These are phyloP conservation scores for Lottia gigantea DNA, from an alignment of 2,888 invertebrate genomes.

Conservation along the genomic window DNA sequence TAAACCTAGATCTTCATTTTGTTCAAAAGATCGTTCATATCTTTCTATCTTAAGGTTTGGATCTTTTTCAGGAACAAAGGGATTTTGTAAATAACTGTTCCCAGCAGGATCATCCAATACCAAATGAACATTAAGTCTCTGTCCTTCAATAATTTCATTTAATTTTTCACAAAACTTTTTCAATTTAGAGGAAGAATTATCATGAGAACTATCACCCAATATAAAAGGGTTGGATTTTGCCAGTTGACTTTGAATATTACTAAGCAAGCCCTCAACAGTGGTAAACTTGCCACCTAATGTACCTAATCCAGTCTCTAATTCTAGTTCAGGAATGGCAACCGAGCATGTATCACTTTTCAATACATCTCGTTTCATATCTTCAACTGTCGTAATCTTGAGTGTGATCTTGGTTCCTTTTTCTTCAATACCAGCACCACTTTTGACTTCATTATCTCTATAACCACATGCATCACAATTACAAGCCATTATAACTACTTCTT, in stretches of 20 bases:
- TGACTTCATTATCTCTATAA: conserved; percentile 93
- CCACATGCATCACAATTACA: conserved; percentile 92
- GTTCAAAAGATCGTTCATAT: conserved; percentile 87
- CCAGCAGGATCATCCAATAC: conserved; percentile 96
- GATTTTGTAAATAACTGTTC: conserved; percentile 88
- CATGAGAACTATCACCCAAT: conserved; percentile 76
- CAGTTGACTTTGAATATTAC: conserved; percentile 77
- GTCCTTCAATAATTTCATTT: conserved; percentile 76
- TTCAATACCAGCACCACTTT: conserved; percentile 91
- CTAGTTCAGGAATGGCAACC: conserved; percentile 86
- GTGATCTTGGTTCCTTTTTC: conserved; percentile 82
- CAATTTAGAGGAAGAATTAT: conserved; percentile 69
- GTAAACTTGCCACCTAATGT: conserved; percentile 93
- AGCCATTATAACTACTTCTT: conserved; percentile 96
- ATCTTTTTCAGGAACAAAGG: conserved; percentile 73
- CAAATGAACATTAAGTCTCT: conserved; percentile 76
- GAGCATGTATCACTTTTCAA: conserved; percentile 88
- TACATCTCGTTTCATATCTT: conserved; percentile 92
- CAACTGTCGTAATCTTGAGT: conserved; percentile 76
- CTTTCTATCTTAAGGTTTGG: conserved; percentile 77
- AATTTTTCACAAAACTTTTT: conserved; percentile 76
- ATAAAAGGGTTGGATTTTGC: conserved; percentile 75
- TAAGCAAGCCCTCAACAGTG: conserved; percentile 90
- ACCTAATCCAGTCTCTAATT: conserved; percentile 82
- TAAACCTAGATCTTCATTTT: conserved; percentile 94